Percentiles rank a stretch among this genome's conserved stretches.
phyloP scores from a whole-genome alignment of 1,140 invertebrate genomes.

The Magallana angulata region DNA sequence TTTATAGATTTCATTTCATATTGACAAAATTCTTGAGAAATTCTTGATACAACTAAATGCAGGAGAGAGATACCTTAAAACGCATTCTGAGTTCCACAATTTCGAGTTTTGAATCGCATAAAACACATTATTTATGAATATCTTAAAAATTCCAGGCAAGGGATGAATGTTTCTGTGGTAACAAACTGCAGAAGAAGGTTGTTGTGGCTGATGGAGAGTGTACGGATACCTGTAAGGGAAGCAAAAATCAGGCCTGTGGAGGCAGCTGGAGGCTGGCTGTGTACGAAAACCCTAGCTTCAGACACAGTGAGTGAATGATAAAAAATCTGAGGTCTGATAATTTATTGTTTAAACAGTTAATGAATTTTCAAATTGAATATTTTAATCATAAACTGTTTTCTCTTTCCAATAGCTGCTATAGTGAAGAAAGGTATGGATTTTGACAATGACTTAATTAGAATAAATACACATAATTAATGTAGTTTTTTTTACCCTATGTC shows the following conservation, averaged over 20 bases:
- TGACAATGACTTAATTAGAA: neutral
- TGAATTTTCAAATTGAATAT: neutral
- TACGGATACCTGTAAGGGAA: neutral
- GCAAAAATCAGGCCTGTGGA: neutral
- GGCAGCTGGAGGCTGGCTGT: neutral
- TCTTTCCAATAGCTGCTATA: neutral
- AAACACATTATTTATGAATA: too few relatives aligned
- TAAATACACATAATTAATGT: neutral
- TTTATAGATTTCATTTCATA: too few relatives aligned
- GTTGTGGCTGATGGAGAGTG: neutral
- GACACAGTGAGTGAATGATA: neutral
- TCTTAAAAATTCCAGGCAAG: neutral
- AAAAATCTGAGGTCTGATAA: neutral
- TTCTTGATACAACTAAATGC: too few relatives aligned
- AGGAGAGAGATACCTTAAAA: too few relatives aligned
- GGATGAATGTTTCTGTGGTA: neutral
- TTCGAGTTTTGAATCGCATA: too few relatives aligned
- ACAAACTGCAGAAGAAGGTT: neutral
- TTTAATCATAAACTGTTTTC: neutral
- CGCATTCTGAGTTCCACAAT: too few relatives aligned
- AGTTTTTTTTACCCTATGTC: too few relatives aligned
- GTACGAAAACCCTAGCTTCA: neutral
- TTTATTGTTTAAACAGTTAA: neutral
- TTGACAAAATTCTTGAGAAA: too few relatives aligned
- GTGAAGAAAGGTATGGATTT: slow-evolving; percentile 22